Conservation (phyloP, 2,797 vertebrate genomes). For the Chloroceryle inda region DNA sequence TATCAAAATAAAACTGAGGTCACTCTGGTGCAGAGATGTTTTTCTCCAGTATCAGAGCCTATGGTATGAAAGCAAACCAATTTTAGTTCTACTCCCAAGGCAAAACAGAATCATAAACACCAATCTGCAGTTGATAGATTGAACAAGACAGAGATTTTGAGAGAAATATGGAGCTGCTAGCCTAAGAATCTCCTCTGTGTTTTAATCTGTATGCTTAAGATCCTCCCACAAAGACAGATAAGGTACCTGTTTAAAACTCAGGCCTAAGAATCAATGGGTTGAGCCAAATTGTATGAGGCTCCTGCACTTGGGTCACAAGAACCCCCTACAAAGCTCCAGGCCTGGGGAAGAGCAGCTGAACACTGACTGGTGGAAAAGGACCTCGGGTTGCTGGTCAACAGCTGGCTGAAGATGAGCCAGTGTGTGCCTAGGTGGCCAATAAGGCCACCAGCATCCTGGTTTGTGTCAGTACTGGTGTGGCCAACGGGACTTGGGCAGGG, state of each 20-base stretch:
- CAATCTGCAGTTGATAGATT: neutral
- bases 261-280: neutral
- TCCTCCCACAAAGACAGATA: neutral
- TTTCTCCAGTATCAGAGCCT: neutral
- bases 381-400: accelerated
- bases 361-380: neutral
- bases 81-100: neutral
- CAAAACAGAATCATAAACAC: neutral
- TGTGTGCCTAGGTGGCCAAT: neutral
- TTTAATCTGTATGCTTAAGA: neutral
- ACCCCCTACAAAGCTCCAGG: neutral
- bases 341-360: neutral
- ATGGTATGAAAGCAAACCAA: neutral
- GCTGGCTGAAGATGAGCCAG: neutral
- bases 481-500: neutral
- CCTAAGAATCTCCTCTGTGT: neutral
- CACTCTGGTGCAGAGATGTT: neutral
- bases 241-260: neutral
- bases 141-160: neutral
- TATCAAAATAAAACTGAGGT: neutral
- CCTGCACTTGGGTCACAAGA: neutral
- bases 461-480: neutral
- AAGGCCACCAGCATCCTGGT: neutral
- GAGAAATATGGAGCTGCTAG: neutral
- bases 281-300: neutral